Conservation (phyloP, 2,113 vertebrate species). For the Crypturellus undulatus region DNA sequence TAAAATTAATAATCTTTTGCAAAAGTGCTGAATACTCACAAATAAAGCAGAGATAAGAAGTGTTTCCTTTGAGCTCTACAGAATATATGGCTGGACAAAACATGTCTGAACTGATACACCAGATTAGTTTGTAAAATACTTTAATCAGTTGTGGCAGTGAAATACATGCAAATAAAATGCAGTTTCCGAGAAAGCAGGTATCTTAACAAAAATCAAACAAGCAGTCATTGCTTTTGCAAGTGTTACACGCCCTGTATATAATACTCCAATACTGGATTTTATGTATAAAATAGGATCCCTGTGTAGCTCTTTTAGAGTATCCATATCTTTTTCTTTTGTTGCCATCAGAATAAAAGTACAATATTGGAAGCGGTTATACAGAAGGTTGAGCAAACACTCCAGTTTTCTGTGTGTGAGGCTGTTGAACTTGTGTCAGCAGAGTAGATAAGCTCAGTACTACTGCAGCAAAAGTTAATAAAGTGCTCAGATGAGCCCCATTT, state of each 20-base stretch:
- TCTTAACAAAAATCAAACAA: slow-evolving; percentile 2
- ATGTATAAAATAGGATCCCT: background rate
- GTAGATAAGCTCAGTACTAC: background rate
- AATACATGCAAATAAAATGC: background rate
- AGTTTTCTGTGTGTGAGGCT: background rate
- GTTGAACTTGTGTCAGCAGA: background rate
- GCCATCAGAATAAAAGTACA: background rate
- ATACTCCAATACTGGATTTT: background rate
- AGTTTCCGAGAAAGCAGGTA: background rate
- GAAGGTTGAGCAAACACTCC: background rate
- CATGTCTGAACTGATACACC: background rate
- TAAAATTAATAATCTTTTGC: background rate
- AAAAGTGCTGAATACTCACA: background rate
- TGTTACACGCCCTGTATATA: background rate
- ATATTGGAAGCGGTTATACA: background rate
- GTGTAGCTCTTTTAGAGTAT: background rate
- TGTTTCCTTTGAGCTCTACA: background rate
- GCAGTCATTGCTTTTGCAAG: background rate
- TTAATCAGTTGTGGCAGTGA: background rate
- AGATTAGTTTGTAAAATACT: background rate
- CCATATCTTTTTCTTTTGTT: background rate
- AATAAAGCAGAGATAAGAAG: background rate
- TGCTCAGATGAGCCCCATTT: background rate
- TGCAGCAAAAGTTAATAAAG: background rate
- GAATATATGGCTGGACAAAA: background rate